Evolutionary conservation across 2,888 invertebrate species (phyloP).

Genomic region (Agrenia bidenticulata): DNA sequence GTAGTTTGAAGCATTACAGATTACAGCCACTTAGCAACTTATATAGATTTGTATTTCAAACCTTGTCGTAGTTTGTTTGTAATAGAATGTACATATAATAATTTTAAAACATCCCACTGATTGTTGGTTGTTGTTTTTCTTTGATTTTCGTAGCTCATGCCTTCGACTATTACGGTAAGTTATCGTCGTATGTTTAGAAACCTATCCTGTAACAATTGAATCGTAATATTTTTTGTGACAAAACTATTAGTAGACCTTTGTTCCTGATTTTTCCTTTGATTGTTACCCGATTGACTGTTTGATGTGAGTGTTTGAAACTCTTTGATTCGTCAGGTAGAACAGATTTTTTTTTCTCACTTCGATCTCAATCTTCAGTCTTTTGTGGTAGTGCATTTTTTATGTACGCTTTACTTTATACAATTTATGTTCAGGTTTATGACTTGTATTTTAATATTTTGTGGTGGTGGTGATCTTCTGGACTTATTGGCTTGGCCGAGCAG

Average conservation of each 20-base stretch:
- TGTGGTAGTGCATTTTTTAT: slow-evolving; percentile 11
- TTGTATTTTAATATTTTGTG: background rate
- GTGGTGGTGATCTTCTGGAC: background rate
- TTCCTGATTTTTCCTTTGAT: background rate
- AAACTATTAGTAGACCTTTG: too few relatives aligned
- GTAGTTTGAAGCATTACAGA: slow-evolving; percentile 4
- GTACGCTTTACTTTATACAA: background rate
- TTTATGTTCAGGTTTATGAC: too few relatives aligned
- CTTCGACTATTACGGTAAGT: slow-evolving; percentile 99
- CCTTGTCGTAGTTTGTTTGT: too few relatives aligned
- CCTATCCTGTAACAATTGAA: background rate
- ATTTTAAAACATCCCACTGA: slow-evolving; percentile 20
- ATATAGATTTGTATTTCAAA: too few relatives aligned
- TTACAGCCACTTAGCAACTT: too few relatives aligned
- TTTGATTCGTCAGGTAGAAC: background rate
- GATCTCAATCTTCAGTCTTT: slow-evolving; percentile 11
- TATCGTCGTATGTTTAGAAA: slow-evolving; percentile 58
- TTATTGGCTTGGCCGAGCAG: background rate
- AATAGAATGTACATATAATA: background rate
- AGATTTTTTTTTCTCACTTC: background rate
- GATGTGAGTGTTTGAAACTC: background rate
- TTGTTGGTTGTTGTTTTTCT: slow-evolving; percentile 54
- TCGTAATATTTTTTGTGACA: background rate
- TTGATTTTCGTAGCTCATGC: slow-evolving; percentile 74
- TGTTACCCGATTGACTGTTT: background rate